Base-by-base conservation (phyloP, 2,888 invertebrate genomes). In the Drosophila limbata region DNA sequence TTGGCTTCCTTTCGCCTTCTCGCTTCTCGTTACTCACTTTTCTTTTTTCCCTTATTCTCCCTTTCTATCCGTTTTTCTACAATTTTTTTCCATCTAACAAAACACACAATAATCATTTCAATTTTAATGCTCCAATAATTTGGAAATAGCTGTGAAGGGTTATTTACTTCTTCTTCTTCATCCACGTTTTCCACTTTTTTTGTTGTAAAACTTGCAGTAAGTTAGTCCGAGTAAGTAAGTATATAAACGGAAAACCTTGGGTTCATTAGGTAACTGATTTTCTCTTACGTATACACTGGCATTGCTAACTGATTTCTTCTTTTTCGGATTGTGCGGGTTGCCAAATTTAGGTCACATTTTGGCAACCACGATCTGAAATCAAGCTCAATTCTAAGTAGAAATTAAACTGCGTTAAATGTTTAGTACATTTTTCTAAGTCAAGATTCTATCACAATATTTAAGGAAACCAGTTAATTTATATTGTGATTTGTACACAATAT, bases 91-190 rank as follows among this genome's bases (percentile, higher is more conserved):
- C 75, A 52, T 56, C 64, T 25, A 63, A 65, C 77, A 71, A 69
- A 78, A 69, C 84, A 85, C 79, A 86, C 79, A 84, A 84, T 88
- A 86, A 86, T 88, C 87, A 86, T 81, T 87, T 77, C 82, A 87
- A 88, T 86, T 87, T 88, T 88, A 88, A 86, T 86, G 85, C 85
- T 86, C 85, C 87, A 86, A 86, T 86, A 84, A 86, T 86, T 88
- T 77, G 77, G 70, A 71, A 86, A 88, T 79, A 71, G 76, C 79
- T 69, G 6, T 53, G 53, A 85, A 82, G 80, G 84, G 83, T 82
- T 81, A 74, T 74, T 78, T 62, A 56, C 57, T 52, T 66, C 42
- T 56, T 68, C 37, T 9, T 17, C 33, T 40, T 31, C 8, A 21
- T 31, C 5, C 31, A 13, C 40, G n/a, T 19, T 15, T 21, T 39